Evolutionary conservation across 2,113 vertebrate species (phyloP).

Genomic region (Prolemur simus): DNA sequence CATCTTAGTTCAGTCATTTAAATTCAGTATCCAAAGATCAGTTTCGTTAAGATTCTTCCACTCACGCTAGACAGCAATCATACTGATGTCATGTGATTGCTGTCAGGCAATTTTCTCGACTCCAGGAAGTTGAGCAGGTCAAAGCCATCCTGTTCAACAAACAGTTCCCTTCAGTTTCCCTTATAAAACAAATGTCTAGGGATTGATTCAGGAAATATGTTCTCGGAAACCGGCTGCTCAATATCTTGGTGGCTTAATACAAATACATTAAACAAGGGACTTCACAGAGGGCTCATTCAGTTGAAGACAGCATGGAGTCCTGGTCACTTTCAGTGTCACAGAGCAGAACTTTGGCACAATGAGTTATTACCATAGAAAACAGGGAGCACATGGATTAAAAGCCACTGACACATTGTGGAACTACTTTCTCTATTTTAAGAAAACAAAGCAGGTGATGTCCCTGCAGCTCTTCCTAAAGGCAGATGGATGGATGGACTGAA

Average conservation of each 20-base stretch:
- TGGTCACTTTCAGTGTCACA: neutral
- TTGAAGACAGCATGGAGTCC: neutral
- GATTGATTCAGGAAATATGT: neutral
- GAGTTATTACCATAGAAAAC: neutral
- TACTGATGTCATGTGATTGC: neutral
- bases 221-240: neutral
- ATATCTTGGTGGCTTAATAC: neutral
- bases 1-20: slow-evolving; percentile 17
- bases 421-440: neutral
- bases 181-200: neutral
- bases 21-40: neutral
- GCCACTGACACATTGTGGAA: neutral
- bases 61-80: neutral
- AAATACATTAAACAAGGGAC: neutral
- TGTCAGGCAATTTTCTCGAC: neutral
- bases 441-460: neutral
- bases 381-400: neutral
- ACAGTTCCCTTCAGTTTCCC: neutral
- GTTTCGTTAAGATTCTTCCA: neutral
- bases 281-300: neutral
- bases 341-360: neutral
- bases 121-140: neutral
- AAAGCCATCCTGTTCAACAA: neutral
- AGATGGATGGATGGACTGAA: neutral
- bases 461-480: neutral